phyloP scores from a whole-genome alignment of 2,888 invertebrate genomes.

The Pyrrhosoma nymphula region DNA sequence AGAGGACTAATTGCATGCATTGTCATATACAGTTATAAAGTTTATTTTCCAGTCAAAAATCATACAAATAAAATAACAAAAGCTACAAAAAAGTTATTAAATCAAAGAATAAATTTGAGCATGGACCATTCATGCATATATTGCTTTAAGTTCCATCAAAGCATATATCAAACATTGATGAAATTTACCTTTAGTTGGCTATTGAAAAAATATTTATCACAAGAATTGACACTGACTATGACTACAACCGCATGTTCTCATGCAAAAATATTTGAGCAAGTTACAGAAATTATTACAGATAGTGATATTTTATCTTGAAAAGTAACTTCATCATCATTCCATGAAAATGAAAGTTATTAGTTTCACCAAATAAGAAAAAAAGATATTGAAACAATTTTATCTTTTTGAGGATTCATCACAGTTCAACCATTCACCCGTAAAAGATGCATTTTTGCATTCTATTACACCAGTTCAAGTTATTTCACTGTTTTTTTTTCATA shows the following conservation, averaged over 20 bases:
- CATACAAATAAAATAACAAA: slow-evolving; percentile 65
- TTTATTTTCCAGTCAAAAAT: slow-evolving; percentile 58
- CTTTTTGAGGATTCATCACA: slow-evolving; percentile 48
- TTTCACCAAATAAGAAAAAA: slow-evolving; percentile 41
- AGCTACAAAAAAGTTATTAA: slow-evolving; percentile 64
- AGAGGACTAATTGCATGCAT: not conserved
- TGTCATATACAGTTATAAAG: slow-evolving; percentile 20
- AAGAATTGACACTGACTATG: slow-evolving; percentile 53
- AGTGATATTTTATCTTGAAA: slow-evolving; percentile 54
- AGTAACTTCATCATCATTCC: slow-evolving; percentile 47
- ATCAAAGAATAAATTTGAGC: slow-evolving; percentile 67
- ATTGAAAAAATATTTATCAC: slow-evolving; percentile 66
- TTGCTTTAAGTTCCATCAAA: slow-evolving; percentile 60
- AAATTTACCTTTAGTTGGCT: slow-evolving; percentile 55
- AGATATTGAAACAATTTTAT: slow-evolving; percentile 39
- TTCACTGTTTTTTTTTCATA: not conserved
- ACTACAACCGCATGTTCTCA: slow-evolving; percentile 63
- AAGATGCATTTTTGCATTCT: slow-evolving; percentile 39
- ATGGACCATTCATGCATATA: slow-evolving; percentile 57
- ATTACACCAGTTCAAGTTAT: slow-evolving; percentile 32
- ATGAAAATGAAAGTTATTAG: slow-evolving; percentile 40
- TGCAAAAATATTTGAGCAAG: slow-evolving; percentile 67
- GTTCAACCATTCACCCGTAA: slow-evolving; percentile 66
- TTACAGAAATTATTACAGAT: slow-evolving; percentile 66
- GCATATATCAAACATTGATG: slow-evolving; percentile 50